Conservation (phyloP, 2,888 invertebrate species). For the Limnephilus lunatus region DNA sequence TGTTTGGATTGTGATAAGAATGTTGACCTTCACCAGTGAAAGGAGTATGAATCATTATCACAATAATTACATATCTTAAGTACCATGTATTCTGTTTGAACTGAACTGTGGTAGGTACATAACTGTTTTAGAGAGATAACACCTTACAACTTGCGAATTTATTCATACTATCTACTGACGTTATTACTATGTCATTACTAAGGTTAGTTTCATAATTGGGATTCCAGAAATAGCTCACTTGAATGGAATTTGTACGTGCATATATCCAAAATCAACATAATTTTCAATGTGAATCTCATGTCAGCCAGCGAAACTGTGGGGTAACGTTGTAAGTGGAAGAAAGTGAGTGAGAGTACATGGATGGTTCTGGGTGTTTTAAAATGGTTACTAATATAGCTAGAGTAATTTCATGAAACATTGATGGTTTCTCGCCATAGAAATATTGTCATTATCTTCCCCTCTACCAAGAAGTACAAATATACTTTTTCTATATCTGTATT, state of each 20-base stretch:
- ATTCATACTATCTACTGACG: background rate
- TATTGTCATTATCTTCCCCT: too few relatives aligned
- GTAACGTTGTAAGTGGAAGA: background rate
- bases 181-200: background rate
- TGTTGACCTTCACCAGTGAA: slow-evolving; percentile 6
- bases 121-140: background rate
- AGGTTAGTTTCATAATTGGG: background rate
- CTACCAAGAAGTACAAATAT: too few relatives aligned
- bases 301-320: background rate
- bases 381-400: background rate
- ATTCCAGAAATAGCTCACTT: background rate
- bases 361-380: background rate
- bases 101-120: background rate
- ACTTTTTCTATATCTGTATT: too few relatives aligned
- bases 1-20: slow-evolving; percentile 30
- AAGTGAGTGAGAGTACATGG: background rate
- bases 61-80: background rate
- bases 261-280: background rate
- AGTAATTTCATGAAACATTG: too few relatives aligned
- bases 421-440: background rate
- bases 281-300: background rate
- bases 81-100: background rate
- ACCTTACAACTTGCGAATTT: background rate
- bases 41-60: background rate
- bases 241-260: background rate